Conservation (phyloP, 2,888 invertebrate genomes). For the Halocaridina rubra region DNA sequence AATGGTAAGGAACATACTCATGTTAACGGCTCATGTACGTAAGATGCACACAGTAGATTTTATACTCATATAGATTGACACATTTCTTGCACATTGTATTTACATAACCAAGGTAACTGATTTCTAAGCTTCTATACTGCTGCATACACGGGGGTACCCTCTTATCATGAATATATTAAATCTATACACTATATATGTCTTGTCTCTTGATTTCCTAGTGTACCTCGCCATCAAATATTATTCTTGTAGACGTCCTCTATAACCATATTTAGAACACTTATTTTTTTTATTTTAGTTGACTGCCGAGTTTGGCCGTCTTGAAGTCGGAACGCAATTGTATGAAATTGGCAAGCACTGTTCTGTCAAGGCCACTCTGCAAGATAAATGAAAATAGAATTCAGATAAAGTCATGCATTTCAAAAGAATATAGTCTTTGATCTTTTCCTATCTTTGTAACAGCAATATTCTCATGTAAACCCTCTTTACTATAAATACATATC, state of each 20-base stretch:
- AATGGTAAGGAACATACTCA: no score
- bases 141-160: background rate
- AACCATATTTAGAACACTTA: background rate
- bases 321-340: conserved; percentile 95
- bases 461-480: no score
- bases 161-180: background rate
- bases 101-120: background rate
- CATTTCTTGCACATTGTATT: no score
- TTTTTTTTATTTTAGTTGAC: conserved; percentile 53
- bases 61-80: no score
- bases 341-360: conserved; percentile 89
- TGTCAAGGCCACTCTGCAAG: conserved; percentile 86
- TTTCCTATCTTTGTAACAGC: no score
- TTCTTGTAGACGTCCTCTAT: background rate
- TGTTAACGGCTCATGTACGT: background rate
- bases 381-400: background rate
- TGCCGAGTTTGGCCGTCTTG: conserved; percentile 82
- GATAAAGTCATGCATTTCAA: background rate
- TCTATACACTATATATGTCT: background rate
- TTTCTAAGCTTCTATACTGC: background rate
- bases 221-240: no score
- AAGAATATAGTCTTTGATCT: background rate
- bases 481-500: no score
- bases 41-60: no score
- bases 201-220: no score